Base-by-base conservation (phyloP, 2,797 vertebrate species). In the Neosilurus mollespiculum region DNA sequence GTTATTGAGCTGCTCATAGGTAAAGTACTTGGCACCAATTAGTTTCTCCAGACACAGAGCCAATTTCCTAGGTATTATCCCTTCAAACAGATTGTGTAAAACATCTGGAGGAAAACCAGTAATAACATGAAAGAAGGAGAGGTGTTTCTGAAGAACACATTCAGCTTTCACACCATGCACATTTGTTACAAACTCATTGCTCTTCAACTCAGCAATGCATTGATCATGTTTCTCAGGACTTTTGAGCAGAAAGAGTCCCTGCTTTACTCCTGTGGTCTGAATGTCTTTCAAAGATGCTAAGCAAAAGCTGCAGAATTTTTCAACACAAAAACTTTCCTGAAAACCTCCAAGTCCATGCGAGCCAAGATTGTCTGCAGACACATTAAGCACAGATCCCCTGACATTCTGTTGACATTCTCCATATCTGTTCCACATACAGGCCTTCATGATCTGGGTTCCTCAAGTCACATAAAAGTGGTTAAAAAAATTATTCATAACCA, bases 21-120 rank as follows among this genome's bases (percentile, higher is more conserved):
- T 89, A 2, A 89, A 89, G 78, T 83, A 89, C n/a, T 80, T 85
- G n/a, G 83, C 80, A 62, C 49, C 53, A 80, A 86, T 88, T 43
- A 88, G 8, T 71, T 81, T 75, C 26, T 81, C 78, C 37, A 88
- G 37, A 75, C 87, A 88, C 59, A 51, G 16, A 82, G 22, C 77
- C 0, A 88, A 75, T 79, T 90, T 84, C 9, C 76, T 51, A 71
- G 84, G 83, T 66, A 85, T 78, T 83, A 87, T 66, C 22, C 84
- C 79, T 71, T 75, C 61, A 51, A 49, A 64, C 4, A 78, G 59
- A n/a, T 78, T 12, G 24, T 65, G 76, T 3, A 78, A 6, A 22
- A 24, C 56, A 72, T 81, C 80, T 62, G 56, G 80, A 72, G 67
- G 67, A 26, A 80, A 70, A 54, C 65, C 53, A 72, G 80, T 64